Conservation (phyloP, 2,797 vertebrate genomes). For the Smutsia gigantea region DNA sequence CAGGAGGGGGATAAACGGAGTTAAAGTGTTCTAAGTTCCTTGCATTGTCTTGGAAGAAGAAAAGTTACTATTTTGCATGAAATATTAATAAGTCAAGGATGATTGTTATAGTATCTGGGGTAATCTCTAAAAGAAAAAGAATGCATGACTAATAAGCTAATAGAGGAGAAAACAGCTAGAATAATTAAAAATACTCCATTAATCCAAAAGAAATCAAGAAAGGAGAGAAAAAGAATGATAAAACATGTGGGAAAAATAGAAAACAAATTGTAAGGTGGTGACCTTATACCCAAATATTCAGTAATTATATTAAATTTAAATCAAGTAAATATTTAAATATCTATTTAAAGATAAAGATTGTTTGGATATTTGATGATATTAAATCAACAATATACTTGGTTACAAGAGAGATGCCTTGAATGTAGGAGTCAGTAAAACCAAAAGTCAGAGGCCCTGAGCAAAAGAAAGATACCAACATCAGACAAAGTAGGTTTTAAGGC, state of each 20-base stretch:
- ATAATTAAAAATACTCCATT: neutral
- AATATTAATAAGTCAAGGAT: neutral
- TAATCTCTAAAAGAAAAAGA: neutral
- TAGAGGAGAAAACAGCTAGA: neutral
- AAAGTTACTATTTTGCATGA: neutral
- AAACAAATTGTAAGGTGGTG: neutral
- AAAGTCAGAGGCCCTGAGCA: slow-evolving; percentile 4
- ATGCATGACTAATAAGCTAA: neutral
- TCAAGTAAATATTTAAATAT: neutral
- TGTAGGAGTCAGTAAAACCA: neutral
- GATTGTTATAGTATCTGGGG: neutral
- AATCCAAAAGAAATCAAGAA: neutral
- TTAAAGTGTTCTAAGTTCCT: neutral
- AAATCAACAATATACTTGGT: neutral
- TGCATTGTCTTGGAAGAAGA: neutral
- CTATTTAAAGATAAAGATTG: neutral
- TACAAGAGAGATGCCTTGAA: neutral
- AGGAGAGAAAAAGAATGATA: neutral
- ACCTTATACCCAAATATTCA: neutral
- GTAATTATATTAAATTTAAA: neutral
- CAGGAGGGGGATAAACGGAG: neutral
- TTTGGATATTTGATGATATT: slow-evolving; percentile 13
- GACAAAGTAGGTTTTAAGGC: neutral
- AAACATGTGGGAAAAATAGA: neutral
- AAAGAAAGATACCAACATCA: neutral